Base-by-base conservation (phyloP, 2,888 invertebrate genomes). In the Epirrhoe tristata region DNA sequence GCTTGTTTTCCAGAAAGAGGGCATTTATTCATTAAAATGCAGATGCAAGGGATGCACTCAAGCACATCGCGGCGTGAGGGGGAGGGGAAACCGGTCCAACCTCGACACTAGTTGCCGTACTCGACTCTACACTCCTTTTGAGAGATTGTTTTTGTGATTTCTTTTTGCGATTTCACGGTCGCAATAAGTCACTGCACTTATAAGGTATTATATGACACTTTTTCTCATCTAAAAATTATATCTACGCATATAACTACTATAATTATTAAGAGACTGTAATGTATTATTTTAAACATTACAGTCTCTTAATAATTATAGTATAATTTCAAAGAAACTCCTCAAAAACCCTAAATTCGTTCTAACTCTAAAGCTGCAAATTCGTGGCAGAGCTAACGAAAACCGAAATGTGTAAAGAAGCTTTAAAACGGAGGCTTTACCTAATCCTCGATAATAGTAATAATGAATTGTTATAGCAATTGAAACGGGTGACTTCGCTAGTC, bases 51-150 rank as follows among this genome's bases (percentile, higher is more conserved):
- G 84, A 85, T 85, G 85, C 85, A 82, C 77, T 83, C 81, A 80
- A 80, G 83, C 85, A 84, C 82, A 80, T 80, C 84, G 83, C 73
- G 74, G 70, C 61, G 58, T 31, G 66, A 62, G 74, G 75, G 72
- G 77, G 69, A 71, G 63, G 73, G 55, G 58, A 71, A 79, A 86
- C 86, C 88, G 88, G 89, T 88, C 82, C 75, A 77, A 77, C 82
- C 78, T 83, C 85, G 79, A 77, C 83, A 83, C 72, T 73, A 70
- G 83, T 82, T 77, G 77, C 77, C 80, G 79, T 81, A 81, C 82
- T 77, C 78, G 77, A 77, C 77, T 77, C 74, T 90, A 88, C 85
- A 87, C 89, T 81, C 87, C 82, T 89, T 91, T 83, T 85, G 85
- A 86, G 84, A 82, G 81, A 76, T 78, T 81, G 76, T 79, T 78